Evolutionary conservation across 2,113 vertebrate species (phyloP).

Genomic region (Tympanuchus pallidicinctus): DNA sequence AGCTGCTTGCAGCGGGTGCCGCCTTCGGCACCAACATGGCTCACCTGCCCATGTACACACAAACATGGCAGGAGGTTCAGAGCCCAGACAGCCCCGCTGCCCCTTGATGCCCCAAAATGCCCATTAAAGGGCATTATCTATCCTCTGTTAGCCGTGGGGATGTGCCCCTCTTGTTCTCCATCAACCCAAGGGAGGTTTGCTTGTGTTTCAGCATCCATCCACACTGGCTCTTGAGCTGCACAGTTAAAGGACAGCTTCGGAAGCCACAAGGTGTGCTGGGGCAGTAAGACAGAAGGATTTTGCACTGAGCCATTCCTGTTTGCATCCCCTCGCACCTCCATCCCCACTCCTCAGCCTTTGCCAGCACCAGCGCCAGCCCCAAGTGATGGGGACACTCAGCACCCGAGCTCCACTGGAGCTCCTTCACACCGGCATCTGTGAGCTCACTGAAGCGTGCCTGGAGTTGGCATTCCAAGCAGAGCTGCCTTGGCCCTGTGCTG

Average conservation of each 20-base stretch:
- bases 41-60: background rate
- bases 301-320: background rate
- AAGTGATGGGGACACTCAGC: background rate
- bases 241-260: background rate
- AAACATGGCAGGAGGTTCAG: background rate
- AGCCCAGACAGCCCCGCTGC: background rate
- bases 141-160: rapidly evolving
- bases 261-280: rapidly evolving
- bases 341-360: background rate
- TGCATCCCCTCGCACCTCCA: background rate
- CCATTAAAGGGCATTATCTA: background rate
- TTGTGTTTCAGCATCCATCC: background rate
- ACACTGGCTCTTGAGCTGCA: background rate
- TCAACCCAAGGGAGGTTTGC: background rate
- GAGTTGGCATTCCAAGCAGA: background rate
- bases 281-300: background rate
- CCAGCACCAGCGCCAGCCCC: background rate
- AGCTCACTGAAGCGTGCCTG: background rate
- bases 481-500: rapidly evolving
- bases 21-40: background rate
- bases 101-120: background rate
- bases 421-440: background rate
- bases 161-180: background rate
- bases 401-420: background rate
- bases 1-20: background rate